phyloP scores from a whole-genome alignment of 2,113 vertebrate species.

The Ammodytes dubius region DNA sequence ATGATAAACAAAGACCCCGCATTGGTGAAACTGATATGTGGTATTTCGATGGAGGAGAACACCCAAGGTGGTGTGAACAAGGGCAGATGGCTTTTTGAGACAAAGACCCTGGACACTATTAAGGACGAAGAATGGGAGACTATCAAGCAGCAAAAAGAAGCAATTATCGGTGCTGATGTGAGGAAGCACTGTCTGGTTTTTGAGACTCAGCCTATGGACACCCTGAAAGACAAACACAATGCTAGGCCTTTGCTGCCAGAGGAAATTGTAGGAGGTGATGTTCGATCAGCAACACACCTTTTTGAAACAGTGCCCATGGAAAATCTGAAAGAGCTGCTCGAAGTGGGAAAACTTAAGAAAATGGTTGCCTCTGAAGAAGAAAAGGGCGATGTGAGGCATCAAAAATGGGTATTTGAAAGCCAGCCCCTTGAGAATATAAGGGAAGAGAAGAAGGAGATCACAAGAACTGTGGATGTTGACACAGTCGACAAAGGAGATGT shows the following conservation, averaged over 20 bases:
- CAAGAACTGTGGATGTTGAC: conserved; percentile 88
- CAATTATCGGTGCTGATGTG: conserved; percentile 89
- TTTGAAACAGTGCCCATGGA: conserved; percentile 93
- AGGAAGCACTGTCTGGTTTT: conserved; percentile 90
- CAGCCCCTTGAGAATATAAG: conserved; percentile 90
- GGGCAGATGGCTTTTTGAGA: conserved; percentile 91
- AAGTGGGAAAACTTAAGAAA: conserved; percentile 89
- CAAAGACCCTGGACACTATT: conserved; percentile 89
- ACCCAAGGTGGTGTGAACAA: conserved; percentile 82
- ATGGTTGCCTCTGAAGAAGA: conserved; percentile 88
- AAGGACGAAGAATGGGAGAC: conserved; percentile 88
- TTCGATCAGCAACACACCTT: conserved; percentile 87
- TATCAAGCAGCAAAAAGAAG: conserved; percentile 83
- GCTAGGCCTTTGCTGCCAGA: conserved; percentile 72
- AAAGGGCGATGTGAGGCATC: conserved; percentile 91
- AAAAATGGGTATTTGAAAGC: conserved; percentile 93
- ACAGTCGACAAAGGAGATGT: conserved; percentile 90
- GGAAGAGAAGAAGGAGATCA: conserved; percentile 88
- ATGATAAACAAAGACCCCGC: conserved; percentile 88
- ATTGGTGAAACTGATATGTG: conserved; percentile 86
- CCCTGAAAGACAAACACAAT: conserved; percentile 87
- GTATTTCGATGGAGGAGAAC: conserved; percentile 89
- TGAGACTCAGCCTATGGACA: conserved; percentile 90
- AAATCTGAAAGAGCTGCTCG: conserved; percentile 88
- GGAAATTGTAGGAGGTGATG: conserved; percentile 90